phyloP scores from a whole-genome alignment of 2,888 invertebrate species.

The Apocheima hispidaria region DNA sequence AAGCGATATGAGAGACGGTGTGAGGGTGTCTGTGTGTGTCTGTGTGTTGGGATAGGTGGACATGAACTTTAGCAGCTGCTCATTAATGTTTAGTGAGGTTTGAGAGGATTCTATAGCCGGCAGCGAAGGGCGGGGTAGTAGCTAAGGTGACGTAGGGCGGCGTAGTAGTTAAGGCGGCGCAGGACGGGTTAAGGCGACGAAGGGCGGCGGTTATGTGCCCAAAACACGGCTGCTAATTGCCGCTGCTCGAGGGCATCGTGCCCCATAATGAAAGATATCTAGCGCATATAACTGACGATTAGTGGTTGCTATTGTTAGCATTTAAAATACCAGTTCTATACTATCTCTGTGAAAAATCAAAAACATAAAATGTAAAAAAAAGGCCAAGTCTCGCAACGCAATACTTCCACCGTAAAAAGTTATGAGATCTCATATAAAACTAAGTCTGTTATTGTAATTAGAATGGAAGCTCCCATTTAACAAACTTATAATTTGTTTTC shows the following conservation, averaged over 20 bases:
- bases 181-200: background rate
- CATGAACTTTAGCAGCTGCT: constrained; percentile 19
- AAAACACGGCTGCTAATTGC: background rate
- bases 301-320: too few relatives aligned
- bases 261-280: background rate
- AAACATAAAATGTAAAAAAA: too few relatives aligned
- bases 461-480: too few relatives aligned
- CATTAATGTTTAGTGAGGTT: constrained; percentile 23
- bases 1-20: background rate
- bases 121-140: background rate
- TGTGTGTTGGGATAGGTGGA: constrained; percentile 3
- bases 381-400: too few relatives aligned
- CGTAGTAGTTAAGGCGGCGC: background rate
- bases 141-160: background rate
- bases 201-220: constrained; percentile 5
- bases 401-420: too few relatives aligned
- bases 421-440: too few relatives aligned
- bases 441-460: too few relatives aligned
- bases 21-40: constrained; percentile 6
- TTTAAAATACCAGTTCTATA: too few relatives aligned
- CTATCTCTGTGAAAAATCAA: too few relatives aligned
- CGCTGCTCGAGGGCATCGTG: background rate
- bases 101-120: constrained; percentile 4
- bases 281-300: background rate
- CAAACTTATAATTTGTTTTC: too few relatives aligned